phyloP scores from a whole-genome alignment of 92 coral and sea anemone genomes.

The Hydrozoanthus gracilis region DNA sequence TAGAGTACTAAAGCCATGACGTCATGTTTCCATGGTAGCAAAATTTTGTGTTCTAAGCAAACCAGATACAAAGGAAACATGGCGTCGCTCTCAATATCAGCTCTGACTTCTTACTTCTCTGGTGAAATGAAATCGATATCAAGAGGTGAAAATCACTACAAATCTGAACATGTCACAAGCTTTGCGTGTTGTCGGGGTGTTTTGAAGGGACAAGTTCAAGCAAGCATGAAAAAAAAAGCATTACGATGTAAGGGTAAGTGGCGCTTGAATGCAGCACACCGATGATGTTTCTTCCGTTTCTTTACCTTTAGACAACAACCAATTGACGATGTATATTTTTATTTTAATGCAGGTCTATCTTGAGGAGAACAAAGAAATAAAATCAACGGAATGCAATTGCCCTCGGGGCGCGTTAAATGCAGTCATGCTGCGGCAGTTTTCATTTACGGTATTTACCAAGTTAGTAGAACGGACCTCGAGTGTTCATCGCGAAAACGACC shows the following conservation, averaged over 20 bases:
- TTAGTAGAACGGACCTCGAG: slow-evolving; percentile 2
- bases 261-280: not conserved
- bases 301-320: not conserved
- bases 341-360: not conserved
- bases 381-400: slow-evolving; percentile 15
- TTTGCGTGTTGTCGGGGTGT: not conserved
- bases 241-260: not conserved
- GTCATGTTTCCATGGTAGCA: slow-evolving; percentile 41
- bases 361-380: slow-evolving; percentile 11
- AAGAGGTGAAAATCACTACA: slow-evolving; percentile 18
- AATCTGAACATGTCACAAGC: slow-evolving; percentile 16
- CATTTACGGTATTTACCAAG: not conserved
- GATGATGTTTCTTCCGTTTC: not conserved
- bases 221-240: slow-evolving; percentile 2
- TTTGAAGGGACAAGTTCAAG: slow-evolving; percentile 14
- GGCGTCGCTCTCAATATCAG: slow-evolving; percentile 23
- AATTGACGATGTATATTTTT: not conserved
- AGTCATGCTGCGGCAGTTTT: slow-evolving; percentile 13
- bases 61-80: slow-evolving; percentile 8
- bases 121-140: slow-evolving; percentile 7
- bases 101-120: slow-evolving; percentile 21
- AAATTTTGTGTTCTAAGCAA: slow-evolving; percentile 52
- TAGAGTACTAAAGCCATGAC: not conserved
- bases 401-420: slow-evolving; percentile 7
- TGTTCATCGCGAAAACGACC: not conserved